phyloP scores from a whole-genome alignment of 2,113 vertebrate genomes.

The Labeo catla region DNA sequence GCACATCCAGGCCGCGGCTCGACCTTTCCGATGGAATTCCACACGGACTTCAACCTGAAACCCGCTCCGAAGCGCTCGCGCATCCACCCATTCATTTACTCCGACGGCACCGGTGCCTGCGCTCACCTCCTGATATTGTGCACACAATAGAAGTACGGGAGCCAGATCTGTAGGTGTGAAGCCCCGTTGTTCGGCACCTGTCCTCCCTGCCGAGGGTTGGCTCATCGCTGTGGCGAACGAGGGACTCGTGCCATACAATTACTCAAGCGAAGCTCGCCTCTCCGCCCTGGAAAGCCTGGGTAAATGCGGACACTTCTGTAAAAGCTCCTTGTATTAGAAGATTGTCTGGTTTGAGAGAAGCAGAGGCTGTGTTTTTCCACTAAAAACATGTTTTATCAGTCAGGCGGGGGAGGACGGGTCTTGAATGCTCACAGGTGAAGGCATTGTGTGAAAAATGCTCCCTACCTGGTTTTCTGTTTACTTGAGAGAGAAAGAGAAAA shows the following conservation, averaged over 20 bases:
- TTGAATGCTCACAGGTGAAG: not conserved
- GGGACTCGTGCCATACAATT: slow-evolving; percentile 39
- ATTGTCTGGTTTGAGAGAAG: not conserved
- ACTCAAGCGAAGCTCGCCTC: slow-evolving; percentile 39
- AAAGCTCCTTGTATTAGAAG: not conserved
- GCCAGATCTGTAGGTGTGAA: slow-evolving; percentile 34
- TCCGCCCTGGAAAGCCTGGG: slow-evolving; percentile 16
- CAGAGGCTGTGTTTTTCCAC: slow-evolving; percentile 11
- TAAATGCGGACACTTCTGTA: slow-evolving; percentile 5
- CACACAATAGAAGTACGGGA: not conserved
- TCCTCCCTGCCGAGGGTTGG: slow-evolving; percentile 33
- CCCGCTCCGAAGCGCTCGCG: not conserved
- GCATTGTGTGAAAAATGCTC: slow-evolving; percentile 24
- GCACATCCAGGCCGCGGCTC: slow-evolving; percentile 30
- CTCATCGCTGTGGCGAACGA: slow-evolving; percentile 20
- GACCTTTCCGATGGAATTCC: slow-evolving; percentile 52
- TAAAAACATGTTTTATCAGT: not conserved
- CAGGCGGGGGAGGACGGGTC: not conserved
- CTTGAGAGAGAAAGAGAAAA: not conserved
- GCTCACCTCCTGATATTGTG: not conserved
- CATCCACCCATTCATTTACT: not conserved
- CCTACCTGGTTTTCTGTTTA: slow-evolving; percentile 1
- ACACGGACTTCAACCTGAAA: slow-evolving; percentile 56
- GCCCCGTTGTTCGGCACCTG: slow-evolving; percentile 40
- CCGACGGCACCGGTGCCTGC: not conserved